Evolutionary conservation across 2,888 invertebrate species (phyloP).

Genomic region (Parnassius glacialis): DNA sequence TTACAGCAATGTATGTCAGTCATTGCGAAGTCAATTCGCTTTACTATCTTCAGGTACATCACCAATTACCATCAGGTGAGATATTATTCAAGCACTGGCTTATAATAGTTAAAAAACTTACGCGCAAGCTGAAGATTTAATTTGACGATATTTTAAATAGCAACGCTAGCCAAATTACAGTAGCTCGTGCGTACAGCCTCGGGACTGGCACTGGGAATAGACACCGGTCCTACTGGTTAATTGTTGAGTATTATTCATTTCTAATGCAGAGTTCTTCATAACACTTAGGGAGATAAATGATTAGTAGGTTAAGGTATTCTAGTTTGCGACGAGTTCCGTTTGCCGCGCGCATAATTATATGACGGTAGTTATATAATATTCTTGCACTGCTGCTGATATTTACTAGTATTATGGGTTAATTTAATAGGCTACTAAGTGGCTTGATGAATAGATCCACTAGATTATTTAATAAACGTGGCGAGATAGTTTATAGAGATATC

Average conservation of each 20-base stretch:
- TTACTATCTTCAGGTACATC: too few relatives aligned
- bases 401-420: conserved; percentile 20
- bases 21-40: too few relatives aligned
- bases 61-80: too few relatives aligned
- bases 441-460: too few relatives aligned
- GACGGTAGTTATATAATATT: conserved; percentile 24
- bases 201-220: conserved; percentile 43
- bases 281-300: conserved; percentile 53
- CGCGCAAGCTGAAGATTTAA: conserved; percentile 15
- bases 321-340: conserved; percentile 42
- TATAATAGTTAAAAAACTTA: too few relatives aligned
- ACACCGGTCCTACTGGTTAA: conserved; percentile 55
- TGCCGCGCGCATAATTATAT: conserved; percentile 26
- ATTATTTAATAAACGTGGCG: too few relatives aligned
- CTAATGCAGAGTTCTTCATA: conserved; percentile 38
- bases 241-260: conserved; percentile 51
- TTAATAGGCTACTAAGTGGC: conserved; percentile 22
- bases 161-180: conserved; percentile 30
- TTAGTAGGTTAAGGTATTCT: conserved; percentile 49
- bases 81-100: too few relatives aligned
- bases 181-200: conserved; percentile 38
- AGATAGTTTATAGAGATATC: too few relatives aligned
- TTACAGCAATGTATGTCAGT: too few relatives aligned
- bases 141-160: conserved; percentile 17
- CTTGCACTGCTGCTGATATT: conserved; percentile 20